Percentiles rank a stretch among this genome's conserved stretches.
phyloP scores from a whole-genome alignment of 2,888 invertebrate species.

The Anaspis maculata region DNA sequence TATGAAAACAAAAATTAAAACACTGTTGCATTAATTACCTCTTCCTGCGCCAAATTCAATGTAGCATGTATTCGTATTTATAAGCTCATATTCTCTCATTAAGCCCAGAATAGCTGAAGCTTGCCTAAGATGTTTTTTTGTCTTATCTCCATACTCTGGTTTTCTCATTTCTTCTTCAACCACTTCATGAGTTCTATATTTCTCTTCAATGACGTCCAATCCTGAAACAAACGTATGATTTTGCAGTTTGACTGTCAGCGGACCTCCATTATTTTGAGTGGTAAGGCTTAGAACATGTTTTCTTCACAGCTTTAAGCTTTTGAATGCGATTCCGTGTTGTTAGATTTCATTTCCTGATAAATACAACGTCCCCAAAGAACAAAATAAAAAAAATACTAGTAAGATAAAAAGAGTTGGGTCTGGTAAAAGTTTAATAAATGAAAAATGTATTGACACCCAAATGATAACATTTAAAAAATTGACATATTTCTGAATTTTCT shows the following conservation, averaged over 20 bases:
- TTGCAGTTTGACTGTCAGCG: no score
- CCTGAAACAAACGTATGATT: no score
- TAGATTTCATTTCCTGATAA: neutral
- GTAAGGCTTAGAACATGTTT: no score
- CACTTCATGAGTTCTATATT: slow-evolving; percentile 40
- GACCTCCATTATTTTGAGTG: no score
- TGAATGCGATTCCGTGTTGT: neutral
- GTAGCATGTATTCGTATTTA: slow-evolving; percentile 58
- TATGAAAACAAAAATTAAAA: neutral
- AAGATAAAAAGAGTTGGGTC: no score
- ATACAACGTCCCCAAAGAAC: no score
- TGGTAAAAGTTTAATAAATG: no score
- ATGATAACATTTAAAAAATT: no score
- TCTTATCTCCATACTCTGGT: slow-evolving; percentile 51
- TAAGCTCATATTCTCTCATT: slow-evolving; percentile 52
- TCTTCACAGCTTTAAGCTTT: neutral
- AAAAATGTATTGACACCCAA: no score
- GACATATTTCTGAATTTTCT: neutral
- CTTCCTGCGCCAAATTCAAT: slow-evolving; percentile 89
- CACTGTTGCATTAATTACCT: slow-evolving; percentile 47
- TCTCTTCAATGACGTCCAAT: slow-evolving; percentile 26
- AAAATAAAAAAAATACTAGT: no score
- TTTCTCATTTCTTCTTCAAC: slow-evolving; percentile 46
- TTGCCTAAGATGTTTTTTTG: slow-evolving; percentile 69
- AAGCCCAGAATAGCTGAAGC: slow-evolving; percentile 68